A percentile compares a stretch with the other conserved stretches of the same genome.
Evolutionary conservation across 2,888 invertebrate species (phyloP).

Genomic region (Lydus trimaculatus): DNA sequence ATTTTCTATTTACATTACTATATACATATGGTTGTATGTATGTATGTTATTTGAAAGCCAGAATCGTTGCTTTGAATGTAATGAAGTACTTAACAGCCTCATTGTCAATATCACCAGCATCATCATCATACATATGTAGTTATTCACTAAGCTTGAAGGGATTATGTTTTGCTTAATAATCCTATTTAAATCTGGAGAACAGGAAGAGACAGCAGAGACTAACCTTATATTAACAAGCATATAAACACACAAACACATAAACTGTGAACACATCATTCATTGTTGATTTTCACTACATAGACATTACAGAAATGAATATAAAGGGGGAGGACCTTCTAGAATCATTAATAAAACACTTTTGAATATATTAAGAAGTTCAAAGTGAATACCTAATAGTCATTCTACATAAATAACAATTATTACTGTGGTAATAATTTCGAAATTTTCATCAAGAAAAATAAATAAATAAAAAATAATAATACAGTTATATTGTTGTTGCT

Average conservation of each 20-base stretch:
- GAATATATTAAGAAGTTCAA: conserved; percentile 39
- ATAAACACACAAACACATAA: background rate
- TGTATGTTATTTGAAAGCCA: conserved; percentile 21
- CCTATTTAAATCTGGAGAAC: conserved; percentile 36
- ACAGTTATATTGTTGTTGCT: background rate
- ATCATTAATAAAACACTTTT: conserved; percentile 36
- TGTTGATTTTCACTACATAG: conserved; percentile 1
- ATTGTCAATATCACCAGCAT: conserved; percentile 30
- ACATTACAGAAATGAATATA: conserved; percentile 18
- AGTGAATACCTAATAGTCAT: conserved; percentile 13
- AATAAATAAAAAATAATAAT: too few relatives aligned
- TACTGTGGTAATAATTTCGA: background rate
- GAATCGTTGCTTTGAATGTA: conserved; percentile 34
- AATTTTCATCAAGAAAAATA: background rate
- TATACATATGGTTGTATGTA: background rate
- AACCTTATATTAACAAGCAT: conserved; percentile 4
- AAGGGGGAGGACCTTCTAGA: conserved; percentile 17
- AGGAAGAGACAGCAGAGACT: conserved; percentile 15
- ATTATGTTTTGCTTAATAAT: conserved; percentile 38
- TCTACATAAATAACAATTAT: background rate
- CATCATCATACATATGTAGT: conserved; percentile 34
- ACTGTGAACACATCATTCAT: background rate
- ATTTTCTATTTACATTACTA: background rate
- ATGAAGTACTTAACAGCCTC: conserved; percentile 36
- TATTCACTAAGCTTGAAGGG: conserved; percentile 25